Conservation (phyloP, 2,888 invertebrate genomes). For the Lithosia quadra region DNA sequence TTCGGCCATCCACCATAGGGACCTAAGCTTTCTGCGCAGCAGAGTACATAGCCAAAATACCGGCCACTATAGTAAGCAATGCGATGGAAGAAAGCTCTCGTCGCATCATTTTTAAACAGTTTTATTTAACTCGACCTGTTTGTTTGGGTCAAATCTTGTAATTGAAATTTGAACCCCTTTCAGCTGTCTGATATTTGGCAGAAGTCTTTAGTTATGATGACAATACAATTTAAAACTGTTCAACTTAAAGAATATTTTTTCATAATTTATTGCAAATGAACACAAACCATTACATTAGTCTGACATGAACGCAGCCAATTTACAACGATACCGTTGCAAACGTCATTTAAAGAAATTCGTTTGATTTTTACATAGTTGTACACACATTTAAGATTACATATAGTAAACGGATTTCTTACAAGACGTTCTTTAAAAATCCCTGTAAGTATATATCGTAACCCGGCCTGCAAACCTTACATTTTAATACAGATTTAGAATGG, state of each 20-base stretch:
- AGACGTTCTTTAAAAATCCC: slow-evolving; percentile 53
- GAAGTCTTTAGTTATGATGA: too few species aligned
- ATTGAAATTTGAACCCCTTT: too few species aligned
- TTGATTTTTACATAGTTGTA: slow-evolving; percentile 31
- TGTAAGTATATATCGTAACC: slow-evolving; percentile 60
- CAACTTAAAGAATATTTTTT: too few species aligned
- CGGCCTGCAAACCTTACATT: slow-evolving; percentile 64
- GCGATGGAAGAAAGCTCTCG: not conserved
- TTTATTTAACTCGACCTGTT: too few species aligned
- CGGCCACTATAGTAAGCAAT: not conserved
- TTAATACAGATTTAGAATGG: slow-evolving; percentile 77
- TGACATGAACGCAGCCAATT: slow-evolving; percentile 49
- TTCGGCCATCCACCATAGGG: not conserved
- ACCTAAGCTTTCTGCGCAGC: too few species aligned
- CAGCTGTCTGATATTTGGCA: too few species aligned
- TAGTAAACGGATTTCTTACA: slow-evolving; percentile 51
- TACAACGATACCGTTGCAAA: slow-evolving; percentile 42
- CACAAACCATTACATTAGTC: slow-evolving; percentile 23
- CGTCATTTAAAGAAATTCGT: slow-evolving; percentile 52
- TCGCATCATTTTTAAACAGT: not conserved
- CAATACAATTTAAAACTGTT: too few species aligned
- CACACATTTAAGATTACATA: slow-evolving; percentile 35
- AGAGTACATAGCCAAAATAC: not conserved
- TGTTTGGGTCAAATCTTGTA: too few species aligned
- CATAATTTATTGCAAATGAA: too few species aligned